phyloP scores from a whole-genome alignment of 1,140 invertebrate genomes.

The Eumaeus atala region DNA sequence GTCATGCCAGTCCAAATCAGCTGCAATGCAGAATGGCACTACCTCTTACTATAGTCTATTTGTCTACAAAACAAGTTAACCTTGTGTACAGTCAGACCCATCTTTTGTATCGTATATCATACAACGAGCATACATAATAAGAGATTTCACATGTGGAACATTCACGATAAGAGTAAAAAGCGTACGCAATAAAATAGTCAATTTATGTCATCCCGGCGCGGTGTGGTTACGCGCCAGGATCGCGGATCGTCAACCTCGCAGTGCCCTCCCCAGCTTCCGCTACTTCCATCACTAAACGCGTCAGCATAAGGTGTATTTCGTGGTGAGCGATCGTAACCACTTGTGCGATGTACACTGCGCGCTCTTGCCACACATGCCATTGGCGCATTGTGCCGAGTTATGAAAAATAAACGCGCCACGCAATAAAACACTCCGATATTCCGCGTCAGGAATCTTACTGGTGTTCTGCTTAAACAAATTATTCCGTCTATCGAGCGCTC shows the following conservation, averaged over 20 bases:
- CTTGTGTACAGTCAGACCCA: too few relatives aligned
- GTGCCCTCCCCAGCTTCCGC: constrained; percentile 33
- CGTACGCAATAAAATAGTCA: constrained; percentile 38
- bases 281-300: constrained; percentile 31
- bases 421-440: constrained; percentile 29
- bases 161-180: constrained; percentile 3
- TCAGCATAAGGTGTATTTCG: constrained; percentile 33
- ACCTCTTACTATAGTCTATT: too few relatives aligned
- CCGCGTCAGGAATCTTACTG: background rate
- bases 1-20: too few relatives aligned
- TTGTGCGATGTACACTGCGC: constrained; percentile 19
- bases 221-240: constrained; percentile 49
- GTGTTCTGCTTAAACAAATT: too few relatives aligned
- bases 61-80: too few relatives aligned
- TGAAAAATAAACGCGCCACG: constrained; percentile 50
- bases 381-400: constrained; percentile 43
- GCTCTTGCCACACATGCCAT: constrained; percentile 31
- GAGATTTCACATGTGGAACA: too few relatives aligned
- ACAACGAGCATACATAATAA: too few relatives aligned
- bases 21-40: too few relatives aligned
- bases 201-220: constrained; percentile 52
- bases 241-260: constrained; percentile 62
- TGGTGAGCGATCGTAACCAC: background rate
- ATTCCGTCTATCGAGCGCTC: too few relatives aligned
- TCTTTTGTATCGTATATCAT: too few relatives aligned